These are phyloP conservation scores for Rostratula benghalensis DNA, from an alignment of 2,113 vertebrate genomes.

Conservation along the genomic window DNA sequence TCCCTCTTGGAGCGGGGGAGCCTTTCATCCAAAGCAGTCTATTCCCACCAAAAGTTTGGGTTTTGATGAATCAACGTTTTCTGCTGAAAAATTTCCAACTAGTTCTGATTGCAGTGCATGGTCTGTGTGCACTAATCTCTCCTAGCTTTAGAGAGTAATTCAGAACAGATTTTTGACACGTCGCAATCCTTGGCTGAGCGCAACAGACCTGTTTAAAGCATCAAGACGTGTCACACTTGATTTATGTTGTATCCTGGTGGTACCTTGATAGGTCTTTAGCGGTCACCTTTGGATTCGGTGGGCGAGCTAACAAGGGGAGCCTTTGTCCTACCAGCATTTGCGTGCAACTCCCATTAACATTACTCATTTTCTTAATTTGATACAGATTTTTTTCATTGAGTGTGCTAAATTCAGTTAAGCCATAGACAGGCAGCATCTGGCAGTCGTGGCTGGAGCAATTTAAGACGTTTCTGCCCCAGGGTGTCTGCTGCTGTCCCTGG, in stretches of 20 bases:
- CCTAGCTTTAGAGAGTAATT: not conserved
- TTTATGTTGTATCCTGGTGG: constrained; percentile 8
- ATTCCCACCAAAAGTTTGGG: not conserved
- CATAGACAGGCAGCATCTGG: constrained; percentile 57
- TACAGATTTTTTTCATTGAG: constrained; percentile 57
- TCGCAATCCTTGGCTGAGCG: not conserved
- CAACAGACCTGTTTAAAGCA: not conserved
- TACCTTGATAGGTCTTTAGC: constrained; percentile 20
- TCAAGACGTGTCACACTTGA: not conserved
- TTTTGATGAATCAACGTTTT: constrained; percentile 41
- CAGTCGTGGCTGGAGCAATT: not conserved
- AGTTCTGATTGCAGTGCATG: not conserved
- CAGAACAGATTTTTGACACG: not conserved
- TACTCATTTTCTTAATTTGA: constrained; percentile 63
- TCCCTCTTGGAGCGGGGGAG: not conserved
- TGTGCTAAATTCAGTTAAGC: constrained; percentile 58
- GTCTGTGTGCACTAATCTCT: not conserved
- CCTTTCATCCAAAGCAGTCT: not conserved
- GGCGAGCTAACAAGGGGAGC: constrained; percentile 19
- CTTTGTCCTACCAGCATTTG: constrained; percentile 35
- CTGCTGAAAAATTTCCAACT: not conserved
- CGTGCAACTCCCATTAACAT: constrained; percentile 31
- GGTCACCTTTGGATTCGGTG: not conserved
- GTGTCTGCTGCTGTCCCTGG: constrained; percentile 6
- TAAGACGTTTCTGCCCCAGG: constrained; percentile 29